Evolutionary conservation across 2,797 vertebrate genomes (phyloP), one percentile per base, ranked within the genome.

Genomic region (Characodon lateralis): DNA sequence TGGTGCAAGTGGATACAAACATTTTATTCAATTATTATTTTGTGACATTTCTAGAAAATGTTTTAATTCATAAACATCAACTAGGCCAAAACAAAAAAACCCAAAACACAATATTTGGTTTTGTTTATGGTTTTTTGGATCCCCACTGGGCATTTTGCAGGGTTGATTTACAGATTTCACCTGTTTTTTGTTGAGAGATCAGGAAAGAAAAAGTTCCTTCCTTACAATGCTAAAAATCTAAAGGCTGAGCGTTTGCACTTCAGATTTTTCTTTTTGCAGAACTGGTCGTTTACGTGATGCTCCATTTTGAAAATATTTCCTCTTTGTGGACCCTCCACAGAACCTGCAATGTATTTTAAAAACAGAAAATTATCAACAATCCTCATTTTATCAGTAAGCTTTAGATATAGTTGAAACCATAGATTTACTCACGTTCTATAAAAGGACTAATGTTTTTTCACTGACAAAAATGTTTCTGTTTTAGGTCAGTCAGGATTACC

Each of bases 291-390:
- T 85, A 14, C 56, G 53, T 8, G 51, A 72, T 74, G 73, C 75
- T 82, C 78, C 85, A 16, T 89, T 90, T 80, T 89, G 79, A 1
- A 78, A 20, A 61, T 63, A 73, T 72, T 83, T 90, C 65, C 72
- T 89, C 69, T 80, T 89, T 80, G 83, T 88, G n/a, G 65, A 39
- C 77, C 85, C 72, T 50, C 28, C 73, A 78, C 91, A 94, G 43
- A 90, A 53, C 77, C 93, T 94, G 85, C 10, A 82, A 82, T 0
- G 26, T 0, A 28, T 68, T 68, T 68, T 24, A 59, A 14, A 71
- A 56, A 50, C 9, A 28, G 1, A 56, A 3, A 35, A 71, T 39
- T 35, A 72, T 1, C 31, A 71, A 12, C 70, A 53, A 28, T 46
- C 20, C 20, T 55, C 20, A 55, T 26, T 6, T 55, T 55, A 7